Base-by-base conservation (phyloP, 1,140 invertebrate species). In the Drosophila sproati region DNA sequence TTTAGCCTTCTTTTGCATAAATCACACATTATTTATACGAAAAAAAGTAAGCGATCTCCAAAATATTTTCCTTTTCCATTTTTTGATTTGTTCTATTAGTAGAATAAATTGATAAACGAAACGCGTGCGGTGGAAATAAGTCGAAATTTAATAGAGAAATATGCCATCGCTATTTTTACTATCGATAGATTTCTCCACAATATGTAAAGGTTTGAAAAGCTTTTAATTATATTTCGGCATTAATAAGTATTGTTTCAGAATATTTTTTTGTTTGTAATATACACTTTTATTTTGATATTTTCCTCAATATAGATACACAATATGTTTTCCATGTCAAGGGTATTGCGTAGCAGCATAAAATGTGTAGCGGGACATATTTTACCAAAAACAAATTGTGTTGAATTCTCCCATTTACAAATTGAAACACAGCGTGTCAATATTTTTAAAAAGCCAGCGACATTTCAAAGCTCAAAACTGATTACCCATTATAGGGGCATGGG, bases 291-390 rank as follows among this genome's bases (percentile, higher is more conserved):
- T 48, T 28, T 34, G 3, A 10, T 31, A n/a, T 12, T 43, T 29
- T 32, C 39, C 3, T 8, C 20, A 20, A 20, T 20, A 20, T 31
- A 57, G 8, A 31, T 31, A 39, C 35, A 5, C 41, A 39, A 39
- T 12, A 60, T 60, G 57, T 47, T 34, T 47, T 47, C 57, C 43
- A 34, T 35, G 28, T 47, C 12, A 60, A 60, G 31, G 5, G 12
- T 60, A 34, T 5, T 60, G 12, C 4, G 6, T 5, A 47, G 12
- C 43, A 12, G 31, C 32, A 35, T 34, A 20, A 47, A 34, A 47
- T 10, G 31, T 20, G 12, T 2, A 1, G 6, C 7, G 34, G 20
- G 1, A 20, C 20, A 35, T 8, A 28, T 4, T 4, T 28, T 34
- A 0, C 6, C 7, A 29, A 62, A 50, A 48, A 5, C 34, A 29